Evolutionary conservation across 2,888 invertebrate genomes (phyloP).

Genomic region (Chymomyza caudatula): DNA sequence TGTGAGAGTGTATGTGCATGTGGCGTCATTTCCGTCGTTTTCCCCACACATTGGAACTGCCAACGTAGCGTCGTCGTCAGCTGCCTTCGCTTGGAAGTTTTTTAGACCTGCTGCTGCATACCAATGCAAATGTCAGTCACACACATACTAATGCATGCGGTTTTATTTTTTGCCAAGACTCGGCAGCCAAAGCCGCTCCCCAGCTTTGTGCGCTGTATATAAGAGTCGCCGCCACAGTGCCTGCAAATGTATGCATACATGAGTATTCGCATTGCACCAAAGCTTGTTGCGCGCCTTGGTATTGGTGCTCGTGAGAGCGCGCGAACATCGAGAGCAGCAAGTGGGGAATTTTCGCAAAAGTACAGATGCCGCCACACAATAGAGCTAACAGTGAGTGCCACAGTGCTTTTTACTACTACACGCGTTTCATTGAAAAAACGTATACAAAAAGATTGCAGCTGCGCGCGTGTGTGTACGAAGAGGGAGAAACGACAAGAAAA

Average conservation of each 20-base stretch:
- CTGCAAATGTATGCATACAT: not conserved
- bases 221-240: constrained; percentile 22
- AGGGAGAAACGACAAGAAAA: constrained; percentile 11
- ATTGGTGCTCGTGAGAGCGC: not conserved
- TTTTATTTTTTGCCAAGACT: constrained; percentile 25
- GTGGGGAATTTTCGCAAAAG: constrained; percentile 53
- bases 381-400: too few species aligned
- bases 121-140: not conserved
- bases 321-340: not conserved
- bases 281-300: constrained; percentile 59
- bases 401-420: constrained; percentile 60
- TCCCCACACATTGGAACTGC: constrained; percentile 56
- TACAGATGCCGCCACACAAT: constrained; percentile 71
- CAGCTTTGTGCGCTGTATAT: constrained; percentile 20
- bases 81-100: constrained; percentile 25
- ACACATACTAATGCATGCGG: constrained; percentile 19
- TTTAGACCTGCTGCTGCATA: constrained; percentile 10
- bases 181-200: constrained; percentile 33
- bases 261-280: constrained; percentile 57
- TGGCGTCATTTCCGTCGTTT: constrained; percentile 65
- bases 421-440: constrained; percentile 61
- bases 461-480: constrained; percentile 7
- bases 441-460: constrained; percentile 37
- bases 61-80: constrained; percentile 9
- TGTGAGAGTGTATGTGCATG: constrained; percentile 13